Conservation (phyloP, 2,888 invertebrate species). For the Hydriomena furcata region DNA sequence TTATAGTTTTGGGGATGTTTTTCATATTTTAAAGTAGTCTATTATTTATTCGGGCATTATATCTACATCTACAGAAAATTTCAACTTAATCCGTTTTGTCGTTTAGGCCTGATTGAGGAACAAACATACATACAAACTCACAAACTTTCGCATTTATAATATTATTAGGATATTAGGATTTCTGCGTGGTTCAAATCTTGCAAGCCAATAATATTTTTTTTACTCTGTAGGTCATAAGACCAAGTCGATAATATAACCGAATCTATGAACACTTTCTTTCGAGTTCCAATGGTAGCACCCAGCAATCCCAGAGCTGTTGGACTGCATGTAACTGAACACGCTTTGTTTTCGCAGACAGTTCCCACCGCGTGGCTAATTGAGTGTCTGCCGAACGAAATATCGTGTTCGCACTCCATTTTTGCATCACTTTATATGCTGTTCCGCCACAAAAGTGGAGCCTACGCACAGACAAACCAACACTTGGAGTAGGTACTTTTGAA, state of each 20-base stretch:
- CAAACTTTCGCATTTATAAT: too few relatives aligned
- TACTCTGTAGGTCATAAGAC: too few relatives aligned
- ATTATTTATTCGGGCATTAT: too few relatives aligned
- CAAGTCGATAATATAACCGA: neutral
- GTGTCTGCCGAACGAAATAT: conserved; percentile 74
- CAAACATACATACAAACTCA: too few relatives aligned
- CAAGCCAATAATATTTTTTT: too few relatives aligned
- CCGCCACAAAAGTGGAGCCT: conserved; percentile 16
- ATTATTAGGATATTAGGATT: too few relatives aligned
- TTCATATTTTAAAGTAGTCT: too few relatives aligned
- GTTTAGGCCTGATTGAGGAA: too few relatives aligned
- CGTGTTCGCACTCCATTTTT: conserved; percentile 67
- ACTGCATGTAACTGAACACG: conserved; percentile 73
- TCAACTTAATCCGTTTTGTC: too few relatives aligned
- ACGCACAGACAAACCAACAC: neutral
- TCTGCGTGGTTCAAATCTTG: too few relatives aligned
- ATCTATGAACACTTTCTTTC: conserved; percentile 9
- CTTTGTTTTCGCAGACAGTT: conserved; percentile 80
- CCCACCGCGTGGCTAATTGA: conserved; percentile 78
- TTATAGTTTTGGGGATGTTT: too few relatives aligned
- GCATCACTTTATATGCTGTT: conserved; percentile 59
- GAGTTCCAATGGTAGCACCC: conserved; percentile 49
- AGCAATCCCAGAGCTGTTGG: conserved; percentile 68
- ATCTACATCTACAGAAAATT: too few relatives aligned
- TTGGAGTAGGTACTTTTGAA: conserved; percentile 8